These are phyloP conservation scores for Oasisia sp. DNA, from an alignment of 2,888 invertebrate species.

Conservation along the genomic window DNA sequence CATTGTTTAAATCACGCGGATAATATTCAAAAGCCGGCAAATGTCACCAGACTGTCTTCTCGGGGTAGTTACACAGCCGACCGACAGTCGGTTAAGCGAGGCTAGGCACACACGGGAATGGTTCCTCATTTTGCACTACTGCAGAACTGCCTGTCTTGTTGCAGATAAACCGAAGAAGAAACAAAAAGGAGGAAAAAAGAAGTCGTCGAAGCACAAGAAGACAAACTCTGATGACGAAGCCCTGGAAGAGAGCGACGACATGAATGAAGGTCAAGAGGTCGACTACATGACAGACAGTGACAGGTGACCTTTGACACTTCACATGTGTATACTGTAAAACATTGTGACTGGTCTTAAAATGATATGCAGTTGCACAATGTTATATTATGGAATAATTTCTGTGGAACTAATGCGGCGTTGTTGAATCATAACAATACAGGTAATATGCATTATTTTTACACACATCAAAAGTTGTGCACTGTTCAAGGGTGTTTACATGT, in stretches of 20 bases:
- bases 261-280: constrained; percentile 92
- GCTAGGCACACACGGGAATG: background rate
- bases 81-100: too few species aligned
- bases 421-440: too few species aligned
- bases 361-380: background rate
- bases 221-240: constrained; percentile 81
- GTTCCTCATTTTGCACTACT: background rate
- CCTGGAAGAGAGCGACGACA: constrained; percentile 95
- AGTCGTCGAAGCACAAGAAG: constrained; percentile 79
- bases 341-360: background rate
- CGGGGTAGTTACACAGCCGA: too few species aligned
- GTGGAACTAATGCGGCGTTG: too few species aligned
- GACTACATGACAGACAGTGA: constrained; percentile 88
- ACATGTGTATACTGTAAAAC: background rate
- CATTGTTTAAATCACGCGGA: too few species aligned
- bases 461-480: too few species aligned
- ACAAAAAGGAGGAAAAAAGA: constrained; percentile 35
- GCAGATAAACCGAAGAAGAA: constrained; percentile 44
- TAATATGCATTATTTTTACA: too few species aligned
- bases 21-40: too few species aligned
- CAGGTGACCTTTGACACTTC: constrained; percentile 31
- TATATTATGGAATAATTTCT: background rate
- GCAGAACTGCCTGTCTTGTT: background rate
- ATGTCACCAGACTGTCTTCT: too few species aligned
- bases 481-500: too few species aligned